Percentiles rank a stretch among this genome's conserved stretches.
phyloP scores from a whole-genome alignment of 2,797 vertebrate species.

The Phoebastria nigripes region DNA sequence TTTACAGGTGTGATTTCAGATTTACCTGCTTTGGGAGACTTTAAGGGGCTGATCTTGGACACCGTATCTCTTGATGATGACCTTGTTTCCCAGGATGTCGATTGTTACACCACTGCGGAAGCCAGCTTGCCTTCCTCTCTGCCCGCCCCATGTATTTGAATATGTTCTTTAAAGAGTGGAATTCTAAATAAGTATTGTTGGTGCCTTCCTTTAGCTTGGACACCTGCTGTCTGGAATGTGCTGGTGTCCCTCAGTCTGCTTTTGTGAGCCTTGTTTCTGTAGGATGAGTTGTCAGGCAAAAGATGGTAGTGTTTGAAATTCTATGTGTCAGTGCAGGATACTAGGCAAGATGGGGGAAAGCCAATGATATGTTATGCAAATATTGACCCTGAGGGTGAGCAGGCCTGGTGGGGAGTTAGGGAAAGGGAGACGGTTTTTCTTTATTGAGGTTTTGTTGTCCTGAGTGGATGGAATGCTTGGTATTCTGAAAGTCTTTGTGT shows the following conservation, averaged over 20 bases:
- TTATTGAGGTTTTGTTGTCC: not conserved
- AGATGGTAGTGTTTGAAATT: not conserved
- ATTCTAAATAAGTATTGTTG: not conserved
- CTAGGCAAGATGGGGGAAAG: not conserved
- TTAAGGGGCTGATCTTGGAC: not conserved
- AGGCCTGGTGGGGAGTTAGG: not conserved
- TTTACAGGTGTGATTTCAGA: not conserved
- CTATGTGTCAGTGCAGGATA: too few relatives aligned
- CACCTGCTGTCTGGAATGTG: not conserved
- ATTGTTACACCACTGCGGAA: not conserved
- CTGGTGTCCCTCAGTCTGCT: not conserved
- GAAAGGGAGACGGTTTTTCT: not conserved
- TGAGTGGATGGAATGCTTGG: not conserved
- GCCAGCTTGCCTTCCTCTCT: not conserved
- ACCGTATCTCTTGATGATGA: not conserved
- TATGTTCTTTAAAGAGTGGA: not conserved
- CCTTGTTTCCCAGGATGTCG: not conserved
- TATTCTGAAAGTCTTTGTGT: not conserved
- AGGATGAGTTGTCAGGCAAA: not conserved
- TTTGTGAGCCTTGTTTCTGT: not conserved
- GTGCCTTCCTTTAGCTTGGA: not conserved
- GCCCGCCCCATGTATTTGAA: not conserved
- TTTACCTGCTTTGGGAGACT: not conserved
- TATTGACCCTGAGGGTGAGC: not conserved
- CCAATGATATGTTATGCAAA: fast-evolving